Conservation (phyloP, 1,140 invertebrate species). For the Bombus cullumanus region DNA sequence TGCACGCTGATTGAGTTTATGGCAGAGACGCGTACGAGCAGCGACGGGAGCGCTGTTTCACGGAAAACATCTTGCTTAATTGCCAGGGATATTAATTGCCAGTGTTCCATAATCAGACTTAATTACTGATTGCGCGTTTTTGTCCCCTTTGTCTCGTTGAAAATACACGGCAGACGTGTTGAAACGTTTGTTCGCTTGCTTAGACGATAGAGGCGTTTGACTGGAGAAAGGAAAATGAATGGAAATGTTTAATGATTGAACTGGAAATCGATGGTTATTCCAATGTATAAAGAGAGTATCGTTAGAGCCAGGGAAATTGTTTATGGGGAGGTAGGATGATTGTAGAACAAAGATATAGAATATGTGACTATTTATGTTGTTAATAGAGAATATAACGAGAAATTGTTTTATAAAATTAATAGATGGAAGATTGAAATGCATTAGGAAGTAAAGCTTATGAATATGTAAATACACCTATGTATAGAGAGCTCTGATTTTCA, state of each 20-base stretch:
- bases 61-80: not conserved
- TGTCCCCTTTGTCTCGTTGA: not conserved
- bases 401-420: too few relatives aligned
- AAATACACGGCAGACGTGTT: not conserved
- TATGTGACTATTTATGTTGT: too few relatives aligned
- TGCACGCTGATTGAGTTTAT: not conserved
- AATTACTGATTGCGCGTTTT: not conserved
- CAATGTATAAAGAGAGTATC: too few relatives aligned
- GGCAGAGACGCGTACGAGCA: not conserved
- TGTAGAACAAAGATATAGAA: too few relatives aligned
- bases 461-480: too few relatives aligned
- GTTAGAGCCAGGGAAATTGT: not conserved
- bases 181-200: not conserved
- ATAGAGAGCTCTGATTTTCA: not conserved
- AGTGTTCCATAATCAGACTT: not conserved
- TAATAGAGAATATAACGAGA: too few relatives aligned
- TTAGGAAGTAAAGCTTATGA: too few relatives aligned
- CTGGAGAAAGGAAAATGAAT: not conserved
- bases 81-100: conserved; percentile 3
- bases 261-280: not conserved
- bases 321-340: too few relatives aligned
- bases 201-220: not conserved
- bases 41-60: not conserved
- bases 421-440: too few relatives aligned
- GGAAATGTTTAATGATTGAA: not conserved